Conservation (phyloP, 2,797 vertebrate genomes). For the Knipowitschia caucasica region DNA sequence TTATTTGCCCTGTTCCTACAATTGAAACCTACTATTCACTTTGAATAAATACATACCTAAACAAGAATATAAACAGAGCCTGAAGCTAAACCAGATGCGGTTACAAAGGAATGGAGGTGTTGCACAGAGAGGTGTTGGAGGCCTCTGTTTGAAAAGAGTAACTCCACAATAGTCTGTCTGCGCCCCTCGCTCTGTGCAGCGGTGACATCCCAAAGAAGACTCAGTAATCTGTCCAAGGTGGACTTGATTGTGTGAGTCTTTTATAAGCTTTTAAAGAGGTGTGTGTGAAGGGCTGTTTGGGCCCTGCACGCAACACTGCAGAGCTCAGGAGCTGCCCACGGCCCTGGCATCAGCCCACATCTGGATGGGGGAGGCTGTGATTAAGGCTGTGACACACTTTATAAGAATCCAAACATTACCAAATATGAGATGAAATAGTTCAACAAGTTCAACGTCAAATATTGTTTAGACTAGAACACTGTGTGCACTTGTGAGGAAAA, state of each 20-base stretch:
- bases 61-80: slow-evolving; percentile 76
- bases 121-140: slow-evolving; percentile 68
- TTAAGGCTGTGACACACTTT: slow-evolving; percentile 29
- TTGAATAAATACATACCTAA: slow-evolving; percentile 74
- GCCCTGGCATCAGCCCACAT: slow-evolving; percentile 23
- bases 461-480: neutral
- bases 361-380: slow-evolving; percentile 13
- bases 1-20: slow-evolving; percentile 67
- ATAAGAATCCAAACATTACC: slow-evolving; percentile 30
- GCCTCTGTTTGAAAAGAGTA: slow-evolving; percentile 31
- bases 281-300: slow-evolving; percentile 23
- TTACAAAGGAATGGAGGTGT: slow-evolving; percentile 36
- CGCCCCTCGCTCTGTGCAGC: slow-evolving; percentile 31
- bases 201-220: slow-evolving; percentile 48
- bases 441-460: neutral
- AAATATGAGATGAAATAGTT: slow-evolving; percentile 1
- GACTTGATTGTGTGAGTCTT: slow-evolving; percentile 50
- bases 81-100: slow-evolving; percentile 83
- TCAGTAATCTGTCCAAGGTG: slow-evolving; percentile 41
- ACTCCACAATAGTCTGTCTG: slow-evolving; percentile 44
- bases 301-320: slow-evolving; percentile 36
- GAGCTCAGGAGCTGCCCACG: slow-evolving; percentile 6
- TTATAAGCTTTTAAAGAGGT: slow-evolving; percentile 30
- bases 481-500: neutral
- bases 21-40: slow-evolving; percentile 78